A percentile compares a stretch with the other conserved stretches of the same genome.
phyloP scores from a whole-genome alignment of 1,140 invertebrate species.

The Lineus longissimus region DNA sequence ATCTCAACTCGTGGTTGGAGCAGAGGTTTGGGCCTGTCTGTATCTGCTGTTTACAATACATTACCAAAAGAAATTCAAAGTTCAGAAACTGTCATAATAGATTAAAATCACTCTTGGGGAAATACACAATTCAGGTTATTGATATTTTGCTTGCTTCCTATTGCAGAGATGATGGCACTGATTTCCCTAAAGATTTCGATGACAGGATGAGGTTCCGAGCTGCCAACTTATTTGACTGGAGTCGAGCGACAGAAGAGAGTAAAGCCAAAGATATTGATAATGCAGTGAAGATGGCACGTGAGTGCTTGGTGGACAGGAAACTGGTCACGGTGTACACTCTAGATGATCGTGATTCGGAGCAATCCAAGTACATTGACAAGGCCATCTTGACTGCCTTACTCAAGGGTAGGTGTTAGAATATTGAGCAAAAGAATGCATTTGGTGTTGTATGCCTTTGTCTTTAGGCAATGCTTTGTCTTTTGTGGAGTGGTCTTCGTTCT shows the following conservation, averaged over 20 bases:
- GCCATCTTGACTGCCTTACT: slow-evolving; percentile 51
- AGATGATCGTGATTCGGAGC: background rate
- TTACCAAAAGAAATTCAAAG: too few species aligned
- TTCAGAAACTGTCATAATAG: too few species aligned
- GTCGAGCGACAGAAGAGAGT: slow-evolving; percentile 18
- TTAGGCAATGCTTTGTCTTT: too few species aligned
- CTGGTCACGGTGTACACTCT: slow-evolving; percentile 20
- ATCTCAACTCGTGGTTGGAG: too few species aligned
- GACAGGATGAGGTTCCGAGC: slow-evolving; percentile 24
- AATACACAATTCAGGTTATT: background rate
- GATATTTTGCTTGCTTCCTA: background rate
- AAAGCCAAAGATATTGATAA: slow-evolving; percentile 20
- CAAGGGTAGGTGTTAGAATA: slow-evolving; percentile 37
- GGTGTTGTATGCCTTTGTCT: too few species aligned
- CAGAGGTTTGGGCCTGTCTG: too few species aligned
- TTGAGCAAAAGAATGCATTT: too few species aligned
- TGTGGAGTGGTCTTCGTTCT: too few species aligned
- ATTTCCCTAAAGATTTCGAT: slow-evolving; percentile 24
- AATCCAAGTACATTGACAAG: slow-evolving; percentile 44
- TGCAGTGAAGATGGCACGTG: slow-evolving; percentile 21
- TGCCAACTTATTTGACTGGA: slow-evolving; percentile 26
- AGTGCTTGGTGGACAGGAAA: slow-evolving; percentile 19
- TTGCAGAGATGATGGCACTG: slow-evolving; percentile 27
- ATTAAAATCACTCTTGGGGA: too few species aligned
- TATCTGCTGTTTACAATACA: too few species aligned